Conservation (phyloP, 2,797 vertebrate species). For the Mycteria americana region DNA sequence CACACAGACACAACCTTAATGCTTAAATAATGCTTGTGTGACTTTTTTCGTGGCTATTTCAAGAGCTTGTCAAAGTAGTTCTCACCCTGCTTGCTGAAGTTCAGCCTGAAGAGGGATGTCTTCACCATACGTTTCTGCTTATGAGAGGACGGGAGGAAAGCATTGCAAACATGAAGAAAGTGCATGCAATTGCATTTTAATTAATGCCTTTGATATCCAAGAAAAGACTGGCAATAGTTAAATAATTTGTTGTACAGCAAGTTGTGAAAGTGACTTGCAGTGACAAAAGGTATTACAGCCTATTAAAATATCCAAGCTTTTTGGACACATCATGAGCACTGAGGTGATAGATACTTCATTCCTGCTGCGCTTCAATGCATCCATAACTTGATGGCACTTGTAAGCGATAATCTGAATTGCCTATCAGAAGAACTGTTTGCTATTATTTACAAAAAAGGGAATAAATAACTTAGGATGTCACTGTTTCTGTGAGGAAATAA, state of each 20-base stretch:
- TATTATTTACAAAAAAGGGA: conserved; percentile 50
- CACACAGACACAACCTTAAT: background rate
- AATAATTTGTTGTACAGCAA: conserved; percentile 30
- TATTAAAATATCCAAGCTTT: conserved; percentile 36
- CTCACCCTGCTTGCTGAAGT: background rate
- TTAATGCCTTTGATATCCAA: background rate
- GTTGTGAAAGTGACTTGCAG: conserved; percentile 64
- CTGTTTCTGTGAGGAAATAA: conserved; percentile 29
- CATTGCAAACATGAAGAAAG: background rate
- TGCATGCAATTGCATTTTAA: background rate
- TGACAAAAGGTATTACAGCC: conserved; percentile 50
- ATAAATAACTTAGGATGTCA: conserved; percentile 41
- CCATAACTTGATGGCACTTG: conserved; percentile 46
- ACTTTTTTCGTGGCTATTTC: accelerated
- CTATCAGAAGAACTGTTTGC: conserved; percentile 33
- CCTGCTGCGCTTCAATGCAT: conserved; percentile 38
- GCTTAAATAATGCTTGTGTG: background rate
- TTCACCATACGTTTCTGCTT: background rate
- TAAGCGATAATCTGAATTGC: conserved; percentile 60
- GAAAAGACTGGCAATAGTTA: background rate
- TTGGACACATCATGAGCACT: conserved; percentile 25
- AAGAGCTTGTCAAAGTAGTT: background rate
- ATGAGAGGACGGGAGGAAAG: background rate
- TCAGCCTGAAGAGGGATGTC: background rate
- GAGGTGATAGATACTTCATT: conserved; percentile 35